Evolutionary conservation across 2,797 vertebrate species (phyloP), one percentile per base, ranked within the genome.

Genomic region (Alectoris magna): DNA sequence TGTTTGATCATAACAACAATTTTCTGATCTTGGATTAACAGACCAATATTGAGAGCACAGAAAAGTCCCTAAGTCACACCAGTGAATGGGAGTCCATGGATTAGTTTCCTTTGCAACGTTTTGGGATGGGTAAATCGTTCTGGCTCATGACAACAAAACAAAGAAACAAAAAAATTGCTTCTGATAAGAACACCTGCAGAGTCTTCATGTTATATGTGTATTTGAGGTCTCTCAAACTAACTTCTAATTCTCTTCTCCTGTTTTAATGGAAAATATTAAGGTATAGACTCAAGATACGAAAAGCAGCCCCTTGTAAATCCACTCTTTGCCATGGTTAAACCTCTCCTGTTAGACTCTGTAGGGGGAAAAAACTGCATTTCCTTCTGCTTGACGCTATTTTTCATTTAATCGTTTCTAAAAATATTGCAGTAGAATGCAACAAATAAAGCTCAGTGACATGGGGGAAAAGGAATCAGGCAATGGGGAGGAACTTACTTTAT

Each of bases 141-240:
- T 16, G 2, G 6, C 19, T 72, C 1, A 1, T 8, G n/a, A 27
- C 34, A 70, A 12, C 2, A 48, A n/a, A 23, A 48, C 2, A 36
- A 7, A 49, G 2, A 41, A 43, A 16, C 39, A 41, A 41, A 41
- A 0, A 0, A 1, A 1, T 22, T 38, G 4, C 13, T 59, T 66
- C 16, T 29, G 27, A 53, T 17, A 53, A 17, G 51, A 53, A 53
- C 51, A 53, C 5, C 51, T 29, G 24, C 9, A 24, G 29, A 64
- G 22, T 44, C 51, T 51, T 44, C 27, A 22, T 5, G 16, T 53
- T 53, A 21, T 8, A 75, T 12, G 7, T 0, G 1, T n/a, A 9
- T 59, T 56, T 34, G 24, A 39, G 62, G 22, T n/a, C 46, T n/a
- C 51, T 7, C 21, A 79, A 3, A n/a, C 5, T 59, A 23, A 14